Evolutionary conservation across 2,888 invertebrate species (phyloP).

Genomic region (Drosophila mercatorum): DNA sequence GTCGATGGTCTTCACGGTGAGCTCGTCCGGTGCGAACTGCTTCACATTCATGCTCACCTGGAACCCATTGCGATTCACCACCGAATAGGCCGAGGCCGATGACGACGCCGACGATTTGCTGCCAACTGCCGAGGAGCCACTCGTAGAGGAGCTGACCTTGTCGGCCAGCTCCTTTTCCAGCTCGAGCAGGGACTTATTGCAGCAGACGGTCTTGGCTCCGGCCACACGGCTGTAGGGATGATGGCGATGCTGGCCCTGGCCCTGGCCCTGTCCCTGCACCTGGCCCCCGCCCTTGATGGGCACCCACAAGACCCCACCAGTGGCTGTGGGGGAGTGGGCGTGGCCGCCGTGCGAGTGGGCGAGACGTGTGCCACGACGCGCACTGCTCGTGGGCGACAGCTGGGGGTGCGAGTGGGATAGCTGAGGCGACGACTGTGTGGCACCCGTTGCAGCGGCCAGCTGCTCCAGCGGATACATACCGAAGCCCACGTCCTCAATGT

Average conservation of each 20-base stretch:
- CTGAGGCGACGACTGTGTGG: slow-evolving; percentile 35
- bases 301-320: slow-evolving; percentile 57
- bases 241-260: slow-evolving; percentile 57
- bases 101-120: slow-evolving; percentile 31
- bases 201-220: slow-evolving; percentile 74
- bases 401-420: slow-evolving; percentile 53
- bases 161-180: slow-evolving; percentile 67
- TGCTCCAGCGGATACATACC: slow-evolving; percentile 82
- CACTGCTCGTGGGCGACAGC: slow-evolving; percentile 41
- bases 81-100: slow-evolving; percentile 51
- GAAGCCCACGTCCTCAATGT: slow-evolving; percentile 81
- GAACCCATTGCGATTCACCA: slow-evolving; percentile 86
- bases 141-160: slow-evolving; percentile 46
- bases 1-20: slow-evolving; percentile 91
- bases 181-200: slow-evolving; percentile 69
- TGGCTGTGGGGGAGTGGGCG: slow-evolving; percentile 38
- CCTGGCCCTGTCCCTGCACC: slow-evolving; percentile 13
- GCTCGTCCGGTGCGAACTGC: slow-evolving; percentile 91
- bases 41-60: slow-evolving; percentile 91
- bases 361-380: slow-evolving; percentile 44
- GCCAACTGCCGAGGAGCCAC: slow-evolving; percentile 14
- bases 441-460: slow-evolving; percentile 54
- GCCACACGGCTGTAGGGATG: slow-evolving; percentile 69
- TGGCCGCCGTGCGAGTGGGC: slow-evolving; percentile 42
- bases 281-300: slow-evolving; percentile 62